A percentile compares a stretch with the other conserved stretches of the same genome.
Conservation (phyloP, 2,888 invertebrate species). For the Metalampra italica region DNA sequence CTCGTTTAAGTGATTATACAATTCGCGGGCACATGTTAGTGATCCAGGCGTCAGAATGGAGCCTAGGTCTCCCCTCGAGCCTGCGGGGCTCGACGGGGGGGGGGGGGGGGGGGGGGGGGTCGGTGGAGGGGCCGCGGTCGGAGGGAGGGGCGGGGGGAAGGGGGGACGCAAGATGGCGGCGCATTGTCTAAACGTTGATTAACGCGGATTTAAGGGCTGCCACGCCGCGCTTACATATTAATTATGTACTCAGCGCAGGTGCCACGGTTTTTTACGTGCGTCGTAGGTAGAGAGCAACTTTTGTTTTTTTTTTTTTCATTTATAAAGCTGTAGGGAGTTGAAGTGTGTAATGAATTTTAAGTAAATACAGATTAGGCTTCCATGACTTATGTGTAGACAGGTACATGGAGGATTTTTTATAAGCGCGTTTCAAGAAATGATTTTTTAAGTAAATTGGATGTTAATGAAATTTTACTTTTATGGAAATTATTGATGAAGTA, state of each 20-base stretch:
- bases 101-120: slow-evolving; percentile 21
- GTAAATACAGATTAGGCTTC: slow-evolving; percentile 1
- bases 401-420: too few species aligned
- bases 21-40: not conserved
- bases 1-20: too few species aligned
- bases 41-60: slow-evolving; percentile 30
- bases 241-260: slow-evolving; percentile 64
- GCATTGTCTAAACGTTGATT: slow-evolving; percentile 73
- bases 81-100: slow-evolving; percentile 23
- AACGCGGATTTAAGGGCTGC: slow-evolving; percentile 65
- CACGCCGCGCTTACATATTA: slow-evolving; percentile 63
- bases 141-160: slow-evolving; percentile 25
- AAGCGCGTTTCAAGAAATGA: too few species aligned
- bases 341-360: too few species aligned
- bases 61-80: slow-evolving; percentile 42
- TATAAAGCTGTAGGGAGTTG: too few species aligned
- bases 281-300: slow-evolving; percentile 1
- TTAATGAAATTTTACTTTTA: too few species aligned
- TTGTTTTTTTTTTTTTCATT: too few species aligned
- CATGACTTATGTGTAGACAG: too few species aligned
- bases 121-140: slow-evolving; percentile 18
- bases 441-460: too few species aligned
- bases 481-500: too few species aligned
- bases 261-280: slow-evolving; percentile 22
- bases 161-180: slow-evolving; percentile 59